Evolutionary conservation across 2,797 vertebrate genomes (phyloP).

Genomic region (Falco columbarius): DNA sequence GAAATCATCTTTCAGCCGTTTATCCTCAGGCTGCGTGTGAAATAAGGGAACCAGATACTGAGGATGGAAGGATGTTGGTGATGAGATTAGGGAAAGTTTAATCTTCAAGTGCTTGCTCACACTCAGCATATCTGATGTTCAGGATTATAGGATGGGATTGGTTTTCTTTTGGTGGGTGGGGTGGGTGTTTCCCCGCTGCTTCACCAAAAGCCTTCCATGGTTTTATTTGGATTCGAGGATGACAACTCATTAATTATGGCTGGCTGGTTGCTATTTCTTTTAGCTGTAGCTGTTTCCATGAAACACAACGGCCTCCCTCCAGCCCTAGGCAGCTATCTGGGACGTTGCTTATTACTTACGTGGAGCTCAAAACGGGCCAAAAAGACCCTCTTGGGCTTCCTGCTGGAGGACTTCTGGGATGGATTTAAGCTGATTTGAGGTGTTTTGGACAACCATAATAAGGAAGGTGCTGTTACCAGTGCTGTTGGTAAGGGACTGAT

Average conservation of each 20-base stretch:
- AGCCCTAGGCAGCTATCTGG: neutral
- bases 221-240: neutral
- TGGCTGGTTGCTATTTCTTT: neutral
- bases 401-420: neutral
- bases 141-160: too few relatives aligned
- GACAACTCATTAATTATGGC: rapidly evolving
- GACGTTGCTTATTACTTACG: neutral
- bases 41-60: neutral
- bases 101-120: neutral
- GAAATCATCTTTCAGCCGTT: neutral
- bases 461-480: neutral
- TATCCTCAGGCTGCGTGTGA: neutral
- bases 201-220: neutral
- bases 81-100: neutral
- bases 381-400: neutral
- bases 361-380: neutral
- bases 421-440: neutral
- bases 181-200: too few relatives aligned
- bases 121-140: rapidly evolving
- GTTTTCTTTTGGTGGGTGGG: too few relatives aligned
- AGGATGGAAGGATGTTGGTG: neutral
- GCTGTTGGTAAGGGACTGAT: neutral
- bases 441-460: neutral
- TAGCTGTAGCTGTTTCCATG: neutral
- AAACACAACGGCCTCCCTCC: rapidly evolving